phyloP scores from a whole-genome alignment of 1,140 invertebrate genomes.

The Charaxes varanes region DNA sequence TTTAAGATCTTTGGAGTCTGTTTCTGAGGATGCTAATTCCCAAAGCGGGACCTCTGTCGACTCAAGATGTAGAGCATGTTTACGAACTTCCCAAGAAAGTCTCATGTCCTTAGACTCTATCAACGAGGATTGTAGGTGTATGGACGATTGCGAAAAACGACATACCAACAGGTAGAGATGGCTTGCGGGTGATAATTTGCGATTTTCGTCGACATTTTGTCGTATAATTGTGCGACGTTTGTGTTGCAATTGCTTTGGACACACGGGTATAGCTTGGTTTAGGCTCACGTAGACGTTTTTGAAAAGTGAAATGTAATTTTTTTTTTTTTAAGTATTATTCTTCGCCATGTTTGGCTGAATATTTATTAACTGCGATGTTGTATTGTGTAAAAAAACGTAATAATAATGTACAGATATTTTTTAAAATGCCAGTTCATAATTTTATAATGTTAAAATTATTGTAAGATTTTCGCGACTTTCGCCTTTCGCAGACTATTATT shows the following conservation, averaged over 20 bases:
- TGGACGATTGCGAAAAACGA: conserved; percentile 43
- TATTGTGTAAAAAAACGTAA: conserved; percentile 5
- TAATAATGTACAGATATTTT: conserved; percentile 7
- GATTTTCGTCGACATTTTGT: conserved; percentile 15
- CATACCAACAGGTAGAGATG: conserved; percentile 34
- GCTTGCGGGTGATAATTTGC: background rate
- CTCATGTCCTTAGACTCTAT: conserved; percentile 67
- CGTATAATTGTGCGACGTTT: conserved; percentile 10
- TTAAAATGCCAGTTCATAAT: conserved; percentile 16
- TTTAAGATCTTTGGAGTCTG: conserved; percentile 59
- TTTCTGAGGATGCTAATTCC: conserved; percentile 65
- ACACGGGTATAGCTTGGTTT: conserved; percentile 16
- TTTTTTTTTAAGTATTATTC: conserved; percentile 2
- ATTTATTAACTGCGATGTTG: conserved; percentile 5
- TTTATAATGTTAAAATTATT: conserved; percentile 15
- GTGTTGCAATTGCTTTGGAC: conserved; percentile 1
- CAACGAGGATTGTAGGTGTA: conserved; percentile 56
- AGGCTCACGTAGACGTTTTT: conserved; percentile 5
- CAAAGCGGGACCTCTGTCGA: conserved; percentile 61
- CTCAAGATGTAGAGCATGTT: conserved; percentile 55
- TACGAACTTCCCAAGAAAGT: conserved; percentile 63
- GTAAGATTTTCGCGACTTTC: conserved; percentile 11
- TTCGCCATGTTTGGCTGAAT: background rate
- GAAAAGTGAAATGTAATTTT: conserved; percentile 4
- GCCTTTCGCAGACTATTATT: conserved; percentile 2